Conservation (phyloP, 2,113 vertebrate genomes). For the Electrona antarctica region DNA sequence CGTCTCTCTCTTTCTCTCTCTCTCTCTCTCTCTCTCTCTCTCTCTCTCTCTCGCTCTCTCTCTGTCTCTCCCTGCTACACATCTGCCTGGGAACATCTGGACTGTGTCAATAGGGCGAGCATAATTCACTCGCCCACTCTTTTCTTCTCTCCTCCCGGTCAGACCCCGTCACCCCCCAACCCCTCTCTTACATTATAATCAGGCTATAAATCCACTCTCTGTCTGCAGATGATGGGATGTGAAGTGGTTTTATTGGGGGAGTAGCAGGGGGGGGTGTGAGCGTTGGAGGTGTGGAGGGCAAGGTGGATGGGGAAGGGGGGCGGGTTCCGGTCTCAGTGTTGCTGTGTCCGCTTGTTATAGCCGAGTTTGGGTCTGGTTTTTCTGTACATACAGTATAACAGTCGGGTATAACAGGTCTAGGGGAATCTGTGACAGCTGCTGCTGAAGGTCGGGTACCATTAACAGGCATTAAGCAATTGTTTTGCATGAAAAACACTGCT, state of each 20-base stretch:
- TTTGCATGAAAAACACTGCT: too few species aligned
- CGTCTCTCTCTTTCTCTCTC: constrained; percentile 52
- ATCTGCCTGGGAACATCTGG: constrained; percentile 80
- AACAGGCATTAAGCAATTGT: too few species aligned
- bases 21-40: constrained; percentile 28
- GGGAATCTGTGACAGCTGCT: too few species aligned
- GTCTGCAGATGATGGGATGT: constrained; percentile 58
- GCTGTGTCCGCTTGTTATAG: too few species aligned
- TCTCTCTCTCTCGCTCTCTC: neutral
- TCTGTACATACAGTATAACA: too few species aligned
- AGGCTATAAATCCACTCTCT: constrained; percentile 66
- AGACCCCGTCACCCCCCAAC: neutral
- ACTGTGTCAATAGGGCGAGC: constrained; percentile 63
- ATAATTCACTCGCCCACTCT: constrained; percentile 63
- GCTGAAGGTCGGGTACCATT: too few species aligned
- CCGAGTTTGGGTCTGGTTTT: too few species aligned
- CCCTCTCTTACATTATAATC: constrained; percentile 53
- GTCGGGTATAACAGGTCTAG: too few species aligned
- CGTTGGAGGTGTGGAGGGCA: too few species aligned
- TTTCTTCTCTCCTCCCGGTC: constrained; percentile 48
- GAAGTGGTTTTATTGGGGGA: constrained; percentile 66
- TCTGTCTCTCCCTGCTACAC: constrained; percentile 38
- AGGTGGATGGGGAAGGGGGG: too few species aligned
- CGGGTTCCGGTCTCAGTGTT: too few species aligned
- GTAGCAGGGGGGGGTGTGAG: constrained; percentile 6